Evolutionary conservation across 1,140 invertebrate genomes (phyloP), one percentile per base, ranked within the genome.

Genomic region (Phocides pigmalion): DNA sequence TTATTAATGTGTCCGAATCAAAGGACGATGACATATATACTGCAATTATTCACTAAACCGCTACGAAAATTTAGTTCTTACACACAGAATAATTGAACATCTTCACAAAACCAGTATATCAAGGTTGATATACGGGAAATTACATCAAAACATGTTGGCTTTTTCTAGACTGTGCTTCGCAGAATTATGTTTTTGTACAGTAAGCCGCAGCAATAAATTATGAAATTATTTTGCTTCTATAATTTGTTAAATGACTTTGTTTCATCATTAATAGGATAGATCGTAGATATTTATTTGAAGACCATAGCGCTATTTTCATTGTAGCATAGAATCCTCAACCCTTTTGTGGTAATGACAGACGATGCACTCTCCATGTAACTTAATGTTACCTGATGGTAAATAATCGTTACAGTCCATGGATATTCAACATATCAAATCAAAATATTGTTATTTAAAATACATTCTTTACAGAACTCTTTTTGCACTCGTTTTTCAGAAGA

Each of bases 11-110:
- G 58, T 54, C 72, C 35, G 72, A 80, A 82, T 83, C 80, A 82
- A 83, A 79, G 78, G 50, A 74, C 82, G 82, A 84, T 75, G 84
- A 84, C 80, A 80, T 79, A 86, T 84, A 80, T 83, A 86, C 69
- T 69, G 67, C 72, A 77, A 82, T 84, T 80, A 81, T 70, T 83
- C 76, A 80, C 70, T 61, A 50, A 46, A 50, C 32, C 62, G 65
- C 62, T 64, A 66, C 47, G 67, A 63, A 68, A 68, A 61, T 65
- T 64, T 54, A 62, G 22, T 35, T 35, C 49, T 32, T 25, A 19
- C 8, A 15, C 19, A 62, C 17, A 39, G 17, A 22, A 32, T 41
- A 49, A 16, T 22, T 25, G 16, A 62, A 16, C 12, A 32, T 2
- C 6, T 4, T 9, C 3, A 4, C 2, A 15, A 35, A 51, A 2